Evolutionary conservation across 2,113 vertebrate genomes (phyloP), one percentile per base, ranked within the genome.

Genomic region (Carollia perspicillata): DNA sequence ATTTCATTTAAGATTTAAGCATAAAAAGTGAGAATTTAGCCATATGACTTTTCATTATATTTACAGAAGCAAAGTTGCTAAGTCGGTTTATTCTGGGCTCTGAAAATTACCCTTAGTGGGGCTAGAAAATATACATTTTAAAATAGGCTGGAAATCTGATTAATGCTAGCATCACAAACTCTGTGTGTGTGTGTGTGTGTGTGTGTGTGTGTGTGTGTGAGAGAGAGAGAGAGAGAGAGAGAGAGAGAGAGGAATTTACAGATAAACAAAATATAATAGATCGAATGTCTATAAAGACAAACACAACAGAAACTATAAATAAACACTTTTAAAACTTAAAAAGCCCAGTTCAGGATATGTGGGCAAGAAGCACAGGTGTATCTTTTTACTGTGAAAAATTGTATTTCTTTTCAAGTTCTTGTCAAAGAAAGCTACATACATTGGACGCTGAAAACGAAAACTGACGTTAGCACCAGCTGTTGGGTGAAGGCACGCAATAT

Each of bases 1-100:
- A 84, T 53, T 93, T 88, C 89, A 37, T 28, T 97, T 97, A 89
- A 95, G 18, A 93, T 95, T 97, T 95, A 65, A 96, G 26, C 18
- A 44, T 26, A 53, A 51, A 93, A 22, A 92, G n/a, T 92, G 40
- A 80, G 1, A 95, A 91, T 94, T 88, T 95, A 97, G 8, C 40
- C 44, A 60, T 74, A 66, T 63, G 74, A 93, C 1, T 95, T 94
- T 96, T 4, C 5, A 42, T 74, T 83, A 17, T 95, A 86, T 53
- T 90, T 86, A 71, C 0, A 47, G 3, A 78, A 53, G 3, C 60
- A 71, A 72, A 90, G 14, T 69, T 37, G 44, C 71, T 93, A 66
- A 78, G 9, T 60, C 65, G 40, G 8, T 80, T 69, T 90, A 8
- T 80, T 35, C 3, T n/a, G 13, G 69, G 22, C 33, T 91, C 72